phyloP scores from a whole-genome alignment of 2,113 vertebrate species.

The Apistogramma diplotaenia region DNA sequence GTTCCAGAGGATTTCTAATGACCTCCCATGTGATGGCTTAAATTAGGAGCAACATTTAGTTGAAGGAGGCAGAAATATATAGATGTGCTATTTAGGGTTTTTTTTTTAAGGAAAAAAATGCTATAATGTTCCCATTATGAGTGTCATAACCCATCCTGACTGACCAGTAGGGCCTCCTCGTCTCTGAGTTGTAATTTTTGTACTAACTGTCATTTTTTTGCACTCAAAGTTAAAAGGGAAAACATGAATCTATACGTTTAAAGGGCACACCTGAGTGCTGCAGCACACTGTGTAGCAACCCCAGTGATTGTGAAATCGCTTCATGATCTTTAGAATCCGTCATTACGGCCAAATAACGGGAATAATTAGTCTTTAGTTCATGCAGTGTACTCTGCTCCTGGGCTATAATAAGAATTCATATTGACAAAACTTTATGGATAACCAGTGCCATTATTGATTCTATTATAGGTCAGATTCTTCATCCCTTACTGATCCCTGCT shows the following conservation, averaged over 20 bases:
- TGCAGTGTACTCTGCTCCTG: not conserved
- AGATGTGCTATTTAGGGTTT: not conserved
- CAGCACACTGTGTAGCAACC: not conserved
- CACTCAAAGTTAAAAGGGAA: not conserved
- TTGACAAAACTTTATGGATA: not conserved
- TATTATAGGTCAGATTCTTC: not conserved
- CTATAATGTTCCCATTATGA: not conserved
- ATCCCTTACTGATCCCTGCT: not conserved
- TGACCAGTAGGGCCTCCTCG: not conserved
- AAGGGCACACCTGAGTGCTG: not conserved
- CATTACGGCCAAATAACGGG: not conserved
- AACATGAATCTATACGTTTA: not conserved
- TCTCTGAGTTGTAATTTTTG: too few species aligned
- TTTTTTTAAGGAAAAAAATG: not conserved
- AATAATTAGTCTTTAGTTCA: conserved; percentile 3
- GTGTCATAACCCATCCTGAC: not conserved
- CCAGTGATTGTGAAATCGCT: not conserved
- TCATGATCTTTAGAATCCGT: not conserved
- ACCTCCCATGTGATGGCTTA: not conserved
- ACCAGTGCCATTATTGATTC: not conserved
- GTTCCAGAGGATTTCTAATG: not conserved
- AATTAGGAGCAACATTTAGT: not conserved
- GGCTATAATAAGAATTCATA: not conserved
- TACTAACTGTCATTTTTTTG: too few species aligned
- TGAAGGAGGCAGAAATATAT: not conserved